Evolutionary conservation across 2,888 invertebrate species (phyloP), one percentile per base, ranked within the genome.

Genomic region (Athalia circularis): DNA sequence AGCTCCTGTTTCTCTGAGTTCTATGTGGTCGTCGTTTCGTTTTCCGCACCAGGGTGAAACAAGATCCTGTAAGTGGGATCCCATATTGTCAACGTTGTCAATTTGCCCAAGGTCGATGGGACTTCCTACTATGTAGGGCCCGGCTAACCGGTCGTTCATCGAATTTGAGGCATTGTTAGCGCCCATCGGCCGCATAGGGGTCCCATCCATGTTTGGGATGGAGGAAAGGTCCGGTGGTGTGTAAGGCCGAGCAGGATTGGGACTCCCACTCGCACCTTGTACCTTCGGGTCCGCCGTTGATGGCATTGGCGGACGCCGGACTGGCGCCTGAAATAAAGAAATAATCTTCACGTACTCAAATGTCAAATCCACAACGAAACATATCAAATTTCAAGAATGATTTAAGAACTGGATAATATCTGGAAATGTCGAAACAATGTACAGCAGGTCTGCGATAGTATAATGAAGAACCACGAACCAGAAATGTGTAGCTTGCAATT

Each of bases 181-280:
- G 64, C 78, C 77, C 78, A 80, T 79, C 29, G 61, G 29, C 70
- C 84, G 83, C 77, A 81, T 78, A 7, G 88, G 85, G 13, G 89
- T 87, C 81, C 85, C 90, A 85, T 90, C 90, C 88, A 90, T 90
- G 83, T 90, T 90, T 13, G 90, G 90, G 81, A 90, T 90, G 61
- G 89, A 88, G 72, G 88, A 88, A 52, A 90, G 84, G 74, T 90
- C 89, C 80, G 89, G 86, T 7, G 90, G 90, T 78, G 88, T 89
- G 79, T 87, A 90, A n/a, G 90, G 89, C 77, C 86, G 87, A 80
- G 84, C 78, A 75, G 83, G 80, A 47, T 13, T 48, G 43, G 62
- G 50, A 52, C 29, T 75, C 75, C 50, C 75, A 15, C n/a, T 84
- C 79, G 84, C 83, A 80, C 83, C 86, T 81, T 84, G 86, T 80